Evolutionary conservation across 1,140 invertebrate species (phyloP).

Genomic region (Tetragnatha versicolor): DNA sequence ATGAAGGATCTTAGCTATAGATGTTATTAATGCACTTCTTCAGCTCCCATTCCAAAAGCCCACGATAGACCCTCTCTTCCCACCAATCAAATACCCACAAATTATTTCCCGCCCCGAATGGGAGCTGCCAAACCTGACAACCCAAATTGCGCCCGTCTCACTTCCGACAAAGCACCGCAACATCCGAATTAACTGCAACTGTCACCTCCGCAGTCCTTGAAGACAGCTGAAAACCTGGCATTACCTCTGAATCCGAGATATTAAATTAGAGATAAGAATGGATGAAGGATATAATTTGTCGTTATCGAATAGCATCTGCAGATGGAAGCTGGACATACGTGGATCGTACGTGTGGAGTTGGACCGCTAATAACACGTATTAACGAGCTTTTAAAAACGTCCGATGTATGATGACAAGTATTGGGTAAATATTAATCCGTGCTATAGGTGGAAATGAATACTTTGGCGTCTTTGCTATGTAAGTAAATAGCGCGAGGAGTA

Average conservation of each 20-base stretch:
- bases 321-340: no score
- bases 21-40: no score
- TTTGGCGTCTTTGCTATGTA: background rate
- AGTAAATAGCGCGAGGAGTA: background rate
- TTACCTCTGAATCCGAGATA: background rate
- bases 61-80: no score
- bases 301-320: background rate
- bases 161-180: no score
- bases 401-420: background rate
- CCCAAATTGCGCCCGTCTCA: no score
- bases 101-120: no score
- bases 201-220: constrained; percentile 3
- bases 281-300: constrained; percentile 17
- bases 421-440: background rate
- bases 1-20: no score
- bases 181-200: constrained; percentile 18
- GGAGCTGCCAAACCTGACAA: no score
- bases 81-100: no score
- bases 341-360: background rate
- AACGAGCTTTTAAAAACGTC: background rate
- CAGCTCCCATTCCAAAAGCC: no score
- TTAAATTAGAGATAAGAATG: constrained; percentile 1
- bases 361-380: constrained; percentile 1
- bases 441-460: background rate
- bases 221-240: background rate